Conservation (phyloP, 2,888 invertebrate species). For the Pteria penguin region DNA sequence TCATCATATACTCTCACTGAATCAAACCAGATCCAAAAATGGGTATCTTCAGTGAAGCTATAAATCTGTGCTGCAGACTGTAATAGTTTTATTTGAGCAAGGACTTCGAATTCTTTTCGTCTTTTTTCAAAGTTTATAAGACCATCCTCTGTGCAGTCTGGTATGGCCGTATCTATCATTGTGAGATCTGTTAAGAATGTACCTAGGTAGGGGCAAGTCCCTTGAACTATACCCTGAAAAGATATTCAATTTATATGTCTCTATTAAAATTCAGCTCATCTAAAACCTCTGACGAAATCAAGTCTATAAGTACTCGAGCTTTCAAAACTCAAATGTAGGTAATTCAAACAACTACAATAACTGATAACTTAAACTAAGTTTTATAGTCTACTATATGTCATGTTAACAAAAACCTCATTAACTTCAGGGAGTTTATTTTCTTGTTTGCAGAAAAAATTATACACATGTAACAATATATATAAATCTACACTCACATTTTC, state of each 20-base stretch:
- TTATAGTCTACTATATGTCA: background rate
- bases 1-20: slow-evolving; percentile 94
- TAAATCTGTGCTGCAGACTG: slow-evolving; percentile 98
- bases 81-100: slow-evolving; percentile 97
- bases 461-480: no score
- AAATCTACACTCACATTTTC: slow-evolving; percentile 73
- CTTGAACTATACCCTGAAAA: slow-evolving; percentile 80
- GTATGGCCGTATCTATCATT: slow-evolving; percentile 95
- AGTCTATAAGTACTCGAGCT: background rate
- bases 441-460: no score
- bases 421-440: no score
- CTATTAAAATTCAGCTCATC: no score
- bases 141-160: slow-evolving; percentile 82
- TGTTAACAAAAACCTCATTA: no score
- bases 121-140: slow-evolving; percentile 99
- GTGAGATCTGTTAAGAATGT: slow-evolving; percentile 99
- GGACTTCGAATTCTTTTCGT: slow-evolving; percentile 98
- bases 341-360: background rate
- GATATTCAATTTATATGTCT: no score
- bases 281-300: no score
- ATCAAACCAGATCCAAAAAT: slow-evolving; percentile 97
- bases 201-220: slow-evolving; percentile 98
- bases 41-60: slow-evolving; percentile 89
- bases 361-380: background rate
- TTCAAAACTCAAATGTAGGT: background rate